Evolutionary conservation across 2,888 invertebrate genomes (phyloP), one percentile per base, ranked within the genome.

Genomic region (Leptopilina syphax): DNA sequence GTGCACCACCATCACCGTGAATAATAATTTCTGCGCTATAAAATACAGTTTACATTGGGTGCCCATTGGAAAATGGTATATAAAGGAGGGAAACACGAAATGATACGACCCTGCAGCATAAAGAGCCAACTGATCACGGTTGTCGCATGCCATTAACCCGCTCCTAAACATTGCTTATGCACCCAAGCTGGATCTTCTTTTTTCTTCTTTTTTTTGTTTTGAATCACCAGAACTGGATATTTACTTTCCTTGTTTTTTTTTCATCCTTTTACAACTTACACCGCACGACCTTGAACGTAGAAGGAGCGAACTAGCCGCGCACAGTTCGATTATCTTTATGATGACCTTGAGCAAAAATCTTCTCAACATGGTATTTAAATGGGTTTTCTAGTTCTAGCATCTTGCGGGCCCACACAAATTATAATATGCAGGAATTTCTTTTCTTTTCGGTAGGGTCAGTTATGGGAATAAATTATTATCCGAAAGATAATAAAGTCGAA

Each of bases 101-200:
- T 60, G 54, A 70, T 78, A 77, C 68, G 65, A 47, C 18, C 76
- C 78, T 10, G 12, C 50, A 50, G 10, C 12, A 44, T n/a, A 76
- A 78, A 76, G 65, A 78, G 80, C 79, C 79, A 68, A 77, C 68
- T 66, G 60, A 77, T 79, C 63, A 73, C 65, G 77, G 77, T 68
- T 81, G 81, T 80, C 83, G 67, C 24, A 12, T 67, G 66, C 66
- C 79, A 81, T 81, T 82, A 82, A 82, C 57, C 73, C 34, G 57
- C 73, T 34, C 57, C 73, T 73, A 73, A 73, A 73, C 73, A 73
- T 73, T 34, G 73, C 73, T 73, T 73, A 73, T 73, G 57, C 34
- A 73, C 34, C 50, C 34, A 34, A 34, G 34, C 2, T 34, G 34
- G 34, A 34, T 34, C 13, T 73, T 54, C 27, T 57, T 73, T 6